Evolutionary conservation across 1,140 invertebrate species (phyloP), one percentile per base, ranked within the genome.

Genomic region (Pseudomyrmex concolor): DNA sequence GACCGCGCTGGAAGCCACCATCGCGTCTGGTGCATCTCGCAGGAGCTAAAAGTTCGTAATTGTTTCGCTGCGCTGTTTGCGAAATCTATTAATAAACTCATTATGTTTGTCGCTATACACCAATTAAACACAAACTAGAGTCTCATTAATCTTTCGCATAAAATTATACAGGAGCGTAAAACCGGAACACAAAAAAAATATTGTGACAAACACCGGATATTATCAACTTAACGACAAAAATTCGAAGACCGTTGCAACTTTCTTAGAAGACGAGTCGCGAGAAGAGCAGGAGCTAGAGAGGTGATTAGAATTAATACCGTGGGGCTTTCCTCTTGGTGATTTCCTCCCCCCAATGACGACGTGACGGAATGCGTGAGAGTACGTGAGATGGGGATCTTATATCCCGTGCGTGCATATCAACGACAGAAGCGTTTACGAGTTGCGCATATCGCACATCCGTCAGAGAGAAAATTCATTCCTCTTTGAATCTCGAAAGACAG

Each of bases 291-390:
- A 63, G 60, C 66, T 83, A 74, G 72, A 87, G 84, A 62, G 80
- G 76, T 84, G 80, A 86, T 86, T 88, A 77, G 78, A 86, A 80
- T 34, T 34, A 34, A 86, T 84, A 88, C 63, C 78, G 59, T 48
- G 19, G 74, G 73, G 78, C 54, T 88, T 86, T 86, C 86, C 86
- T 80, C 80, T 66, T 68, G 73, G 77, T 72, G 67, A 19, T 83
- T 34, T 84, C 81, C 76, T 84, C 76, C 74, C 60, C 62, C 68
- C 67, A 63, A 55, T 43, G 54, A 57, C 62, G 78, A 89, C 86
- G 88, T 89, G 88, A 88, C 73, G 88, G 88, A 89, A 89, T 88
- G 88, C 86, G 45, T 70, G 80, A 85, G 84, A 86, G 68, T 71
- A 64, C 68, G 51, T 78, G 64, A 55, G 74, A 54, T 50, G 80